Conservation (phyloP, 92 coral and sea anemone species). For the Virgularia gustaviana region DNA sequence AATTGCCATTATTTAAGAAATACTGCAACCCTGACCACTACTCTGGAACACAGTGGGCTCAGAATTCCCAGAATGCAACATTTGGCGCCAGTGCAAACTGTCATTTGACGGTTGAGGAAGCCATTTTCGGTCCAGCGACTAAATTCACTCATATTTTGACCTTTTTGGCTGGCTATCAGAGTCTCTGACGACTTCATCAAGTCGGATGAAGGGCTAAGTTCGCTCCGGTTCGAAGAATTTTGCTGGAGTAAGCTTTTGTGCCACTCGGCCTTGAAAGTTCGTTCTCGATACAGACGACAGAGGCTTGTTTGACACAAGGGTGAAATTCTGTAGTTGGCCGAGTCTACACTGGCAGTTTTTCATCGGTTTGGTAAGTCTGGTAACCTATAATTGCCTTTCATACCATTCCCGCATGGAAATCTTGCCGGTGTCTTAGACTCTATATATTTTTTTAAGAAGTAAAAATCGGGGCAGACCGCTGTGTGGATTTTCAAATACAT, state of each 20-base stretch:
- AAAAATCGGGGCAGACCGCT: too few species aligned
- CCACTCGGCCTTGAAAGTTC: conserved; percentile 47
- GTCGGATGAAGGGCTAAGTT: conserved; percentile 48
- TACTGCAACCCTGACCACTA: conserved; percentile 40
- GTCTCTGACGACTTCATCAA: conserved; percentile 46
- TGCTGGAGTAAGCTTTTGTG: conserved; percentile 45
- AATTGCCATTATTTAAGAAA: conserved; percentile 41
- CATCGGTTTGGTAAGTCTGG: conserved; percentile 48
- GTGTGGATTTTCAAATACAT: too few species aligned
- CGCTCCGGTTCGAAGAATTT: conserved; percentile 45
- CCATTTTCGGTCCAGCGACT: conserved; percentile 38
- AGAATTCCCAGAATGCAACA: conserved; percentile 46
- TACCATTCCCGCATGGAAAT: conserved; percentile 40
- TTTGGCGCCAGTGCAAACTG: conserved; percentile 47
- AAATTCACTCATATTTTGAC: conserved; percentile 30
- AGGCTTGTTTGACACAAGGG: conserved; percentile 41
- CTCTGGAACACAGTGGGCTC: conserved; percentile 44
- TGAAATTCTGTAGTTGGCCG: conserved; percentile 47
- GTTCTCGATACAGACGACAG: conserved; percentile 45
- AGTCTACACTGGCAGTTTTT: conserved; percentile 44
- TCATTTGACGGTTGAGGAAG: conserved; percentile 45
- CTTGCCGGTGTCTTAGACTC: conserved; percentile 48
- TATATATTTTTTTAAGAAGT: conserved; percentile 41
- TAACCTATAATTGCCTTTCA: conserved; percentile 38
- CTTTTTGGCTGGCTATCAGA: conserved; percentile 45